These are phyloP conservation scores for Caenorhabditis macrosperma DNA, from an alignment of 2,888 invertebrate genomes.

Conservation along the genomic window DNA sequence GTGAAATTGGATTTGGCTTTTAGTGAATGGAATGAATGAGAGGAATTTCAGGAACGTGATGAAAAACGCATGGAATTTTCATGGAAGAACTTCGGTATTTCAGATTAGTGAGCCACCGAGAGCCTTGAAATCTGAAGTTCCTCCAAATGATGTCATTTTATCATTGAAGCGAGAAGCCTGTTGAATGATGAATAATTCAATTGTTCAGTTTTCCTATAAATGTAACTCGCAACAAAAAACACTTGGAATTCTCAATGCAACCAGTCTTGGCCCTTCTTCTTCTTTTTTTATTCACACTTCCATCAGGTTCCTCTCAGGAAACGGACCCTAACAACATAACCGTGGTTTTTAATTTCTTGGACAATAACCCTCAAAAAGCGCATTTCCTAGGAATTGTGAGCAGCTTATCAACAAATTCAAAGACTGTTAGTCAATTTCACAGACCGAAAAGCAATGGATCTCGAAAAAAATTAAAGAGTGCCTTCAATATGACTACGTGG, in stretches of 20 bases:
- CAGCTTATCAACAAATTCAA: not conserved
- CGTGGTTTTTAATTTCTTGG: not conserved
- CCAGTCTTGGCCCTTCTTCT: not conserved
- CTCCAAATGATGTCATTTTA: too few species aligned
- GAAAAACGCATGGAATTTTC: too few species aligned
- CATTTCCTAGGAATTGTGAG: slow-evolving; percentile 16
- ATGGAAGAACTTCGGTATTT: too few species aligned
- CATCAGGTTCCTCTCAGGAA: not conserved
- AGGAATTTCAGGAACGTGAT: not conserved
- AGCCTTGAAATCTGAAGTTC: too few species aligned
- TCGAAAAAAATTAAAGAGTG: not conserved
- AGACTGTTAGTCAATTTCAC: not conserved
- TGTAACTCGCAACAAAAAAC: too few species aligned
- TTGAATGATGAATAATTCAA: not conserved
- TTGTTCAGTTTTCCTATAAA: not conserved
- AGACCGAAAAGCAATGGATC: slow-evolving; percentile 32
- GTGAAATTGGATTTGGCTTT: not conserved
- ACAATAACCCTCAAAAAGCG: not conserved
- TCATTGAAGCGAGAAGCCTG: too few species aligned
- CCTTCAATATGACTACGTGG: slow-evolving; percentile 29
- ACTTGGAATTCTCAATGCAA: too few species aligned
- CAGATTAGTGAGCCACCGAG: too few species aligned
- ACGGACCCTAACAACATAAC: slow-evolving; percentile 6
- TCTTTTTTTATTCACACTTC: not conserved
- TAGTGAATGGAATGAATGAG: not conserved